phyloP scores from a whole-genome alignment of 2,797 vertebrate genomes.

The Lepilemur septentrionalis region DNA sequence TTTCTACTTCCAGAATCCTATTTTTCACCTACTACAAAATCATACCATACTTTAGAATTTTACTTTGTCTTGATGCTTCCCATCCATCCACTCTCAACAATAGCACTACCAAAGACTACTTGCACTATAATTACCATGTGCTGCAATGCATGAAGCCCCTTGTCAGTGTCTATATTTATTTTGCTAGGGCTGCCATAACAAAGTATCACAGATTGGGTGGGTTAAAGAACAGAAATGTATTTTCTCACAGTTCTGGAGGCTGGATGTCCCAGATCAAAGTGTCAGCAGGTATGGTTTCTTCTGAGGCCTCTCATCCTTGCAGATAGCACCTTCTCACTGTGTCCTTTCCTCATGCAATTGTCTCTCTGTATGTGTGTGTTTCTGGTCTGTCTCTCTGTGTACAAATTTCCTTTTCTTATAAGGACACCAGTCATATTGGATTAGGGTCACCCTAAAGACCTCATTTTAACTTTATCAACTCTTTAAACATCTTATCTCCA shows the following conservation, averaged over 20 bases:
- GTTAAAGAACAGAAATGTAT: background rate
- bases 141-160: background rate
- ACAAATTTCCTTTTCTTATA: background rate
- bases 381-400: background rate
- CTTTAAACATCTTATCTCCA: background rate
- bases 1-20: background rate
- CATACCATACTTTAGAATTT: background rate
- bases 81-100: background rate
- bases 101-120: background rate
- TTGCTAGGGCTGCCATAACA: background rate
- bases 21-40: background rate
- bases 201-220: background rate
- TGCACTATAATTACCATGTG: background rate
- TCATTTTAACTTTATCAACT: background rate
- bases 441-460: background rate
- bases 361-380: background rate
- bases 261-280: background rate
- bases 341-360: background rate
- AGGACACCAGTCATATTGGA: background rate
- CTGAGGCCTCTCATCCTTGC: background rate
- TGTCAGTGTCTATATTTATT: background rate
- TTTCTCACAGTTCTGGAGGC: background rate
- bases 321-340: background rate
- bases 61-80: background rate
- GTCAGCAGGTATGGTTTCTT: background rate